Conservation (phyloP, 2,888 invertebrate genomes). For the Herminia tarsipennalis region DNA sequence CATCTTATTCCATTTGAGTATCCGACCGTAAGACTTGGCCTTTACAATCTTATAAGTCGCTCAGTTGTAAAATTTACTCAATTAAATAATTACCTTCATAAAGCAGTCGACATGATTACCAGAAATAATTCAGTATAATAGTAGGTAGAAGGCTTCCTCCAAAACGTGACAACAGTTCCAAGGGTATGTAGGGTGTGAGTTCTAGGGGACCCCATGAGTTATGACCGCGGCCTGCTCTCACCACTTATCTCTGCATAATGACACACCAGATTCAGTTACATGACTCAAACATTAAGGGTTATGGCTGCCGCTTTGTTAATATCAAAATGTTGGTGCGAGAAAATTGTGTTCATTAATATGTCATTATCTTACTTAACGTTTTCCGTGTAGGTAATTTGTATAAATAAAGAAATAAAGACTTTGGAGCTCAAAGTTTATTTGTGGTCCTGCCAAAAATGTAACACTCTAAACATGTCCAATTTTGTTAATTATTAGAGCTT, state of each 20-base stretch:
- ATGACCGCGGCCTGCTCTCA: constrained; percentile 60
- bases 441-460: too few relatives aligned
- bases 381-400: constrained; percentile 1
- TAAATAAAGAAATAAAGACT: too few relatives aligned
- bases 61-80: too few relatives aligned
- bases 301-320: constrained; percentile 9
- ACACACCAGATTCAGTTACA: constrained; percentile 64
- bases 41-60: too few relatives aligned
- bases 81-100: constrained; percentile 3
- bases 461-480: too few relatives aligned
- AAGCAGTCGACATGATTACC: neutral
- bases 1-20: too few relatives aligned
- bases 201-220: constrained; percentile 58
- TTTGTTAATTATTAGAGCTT: too few relatives aligned
- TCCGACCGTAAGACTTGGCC: too few relatives aligned
- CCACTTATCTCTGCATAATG: constrained; percentile 70
- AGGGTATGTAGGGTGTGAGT: constrained; percentile 43
- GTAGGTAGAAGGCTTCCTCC: constrained; percentile 21
- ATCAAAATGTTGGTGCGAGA: constrained; percentile 12
- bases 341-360: constrained; percentile 16
- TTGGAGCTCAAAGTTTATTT: too few relatives aligned
- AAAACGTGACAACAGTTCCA: constrained; percentile 51
- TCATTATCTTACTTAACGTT: constrained; percentile 11
- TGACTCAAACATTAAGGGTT: constrained; percentile 43
- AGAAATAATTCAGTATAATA: constrained; percentile 8